Evolutionary conservation across 2,888 invertebrate species (phyloP).

Genomic region (Halictus quadricinctus): DNA sequence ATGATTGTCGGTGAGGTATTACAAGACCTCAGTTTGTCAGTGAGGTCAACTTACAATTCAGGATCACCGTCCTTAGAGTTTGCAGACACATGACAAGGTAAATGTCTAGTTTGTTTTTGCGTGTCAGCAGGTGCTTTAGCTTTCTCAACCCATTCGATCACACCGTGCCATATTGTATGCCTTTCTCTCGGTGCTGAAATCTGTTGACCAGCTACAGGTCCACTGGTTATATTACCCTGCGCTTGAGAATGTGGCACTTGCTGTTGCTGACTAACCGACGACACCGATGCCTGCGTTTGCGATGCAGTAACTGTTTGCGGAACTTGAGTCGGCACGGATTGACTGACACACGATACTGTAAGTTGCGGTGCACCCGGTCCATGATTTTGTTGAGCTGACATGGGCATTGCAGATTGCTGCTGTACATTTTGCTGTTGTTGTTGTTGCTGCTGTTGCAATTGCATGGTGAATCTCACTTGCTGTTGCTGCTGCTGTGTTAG

Average conservation of each 20-base stretch:
- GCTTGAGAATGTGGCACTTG: slow-evolving; percentile 74
- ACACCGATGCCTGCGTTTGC: slow-evolving; percentile 73
- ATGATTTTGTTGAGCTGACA: slow-evolving; percentile 77
- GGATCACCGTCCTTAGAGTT: slow-evolving; percentile 92
- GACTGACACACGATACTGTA: slow-evolving; percentile 76
- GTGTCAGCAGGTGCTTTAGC: slow-evolving; percentile 90
- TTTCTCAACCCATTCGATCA: slow-evolving; percentile 97
- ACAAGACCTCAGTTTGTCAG: too few species aligned
- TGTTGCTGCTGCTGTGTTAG: slow-evolving; percentile 74
- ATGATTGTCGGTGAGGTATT: neutral
- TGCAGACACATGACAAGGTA: slow-evolving; percentile 90
- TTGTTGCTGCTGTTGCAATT: slow-evolving; percentile 76
- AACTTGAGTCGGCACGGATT: slow-evolving; percentile 78
- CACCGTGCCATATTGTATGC: slow-evolving; percentile 90
- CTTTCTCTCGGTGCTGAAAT: slow-evolving; percentile 83
- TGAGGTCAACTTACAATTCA: slow-evolving; percentile 92
- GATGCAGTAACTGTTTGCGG: slow-evolving; percentile 78
- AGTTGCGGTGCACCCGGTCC: slow-evolving; percentile 76
- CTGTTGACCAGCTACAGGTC: slow-evolving; percentile 78
- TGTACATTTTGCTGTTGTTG: slow-evolving; percentile 77
- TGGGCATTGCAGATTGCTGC: slow-evolving; percentile 78
- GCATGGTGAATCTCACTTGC: slow-evolving; percentile 75
- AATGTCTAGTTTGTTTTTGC: slow-evolving; percentile 89
- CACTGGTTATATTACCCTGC: slow-evolving; percentile 74
- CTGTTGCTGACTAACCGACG: slow-evolving; percentile 73